These are phyloP conservation scores for Camponotus vicinus DNA, from an alignment of 1,140 invertebrate genomes.

Conservation along the genomic window DNA sequence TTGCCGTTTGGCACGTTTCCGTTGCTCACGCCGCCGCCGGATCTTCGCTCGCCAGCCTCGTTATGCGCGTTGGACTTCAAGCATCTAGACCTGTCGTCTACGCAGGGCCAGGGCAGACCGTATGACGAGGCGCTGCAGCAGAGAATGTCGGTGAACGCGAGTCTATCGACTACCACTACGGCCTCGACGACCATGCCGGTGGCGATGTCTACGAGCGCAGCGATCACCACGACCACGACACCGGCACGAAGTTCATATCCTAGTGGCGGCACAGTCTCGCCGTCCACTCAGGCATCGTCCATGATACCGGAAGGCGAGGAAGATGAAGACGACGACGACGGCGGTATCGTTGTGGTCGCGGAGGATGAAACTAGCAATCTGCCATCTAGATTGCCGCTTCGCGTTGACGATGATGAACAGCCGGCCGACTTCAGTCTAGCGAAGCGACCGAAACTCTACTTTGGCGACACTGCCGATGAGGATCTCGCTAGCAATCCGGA, in stretches of 20 bases:
- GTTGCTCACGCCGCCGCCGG: conserved; percentile 91
- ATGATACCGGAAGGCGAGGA: conserved; percentile 78
- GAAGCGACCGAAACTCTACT: conserved; percentile 88
- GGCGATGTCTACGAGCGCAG: conserved; percentile 85
- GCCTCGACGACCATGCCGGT: conserved; percentile 87
- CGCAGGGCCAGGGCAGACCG: conserved; percentile 73
- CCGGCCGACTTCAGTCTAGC: conserved; percentile 90
- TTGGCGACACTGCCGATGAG: conserved; percentile 89
- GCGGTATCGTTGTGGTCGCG: conserved; percentile 82
- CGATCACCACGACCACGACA: conserved; percentile 51
- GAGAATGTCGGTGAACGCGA: conserved; percentile 79
- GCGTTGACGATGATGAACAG: conserved; percentile 86
- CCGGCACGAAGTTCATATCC: conserved; percentile 48
- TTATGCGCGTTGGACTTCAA: conserved; percentile 90
- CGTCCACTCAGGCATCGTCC: conserved; percentile 79
- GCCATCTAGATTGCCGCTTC: conserved; percentile 74
- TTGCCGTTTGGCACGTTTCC: conserved; percentile 92
- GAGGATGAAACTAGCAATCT: conserved; percentile 77
- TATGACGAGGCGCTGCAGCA: conserved; percentile 84
- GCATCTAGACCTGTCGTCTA: conserved; percentile 87
- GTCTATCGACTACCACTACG: conserved; percentile 70
- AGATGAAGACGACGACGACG: conserved; percentile 89
- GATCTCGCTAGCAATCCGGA: conserved; percentile 89
- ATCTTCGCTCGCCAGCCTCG: conserved; percentile 88
- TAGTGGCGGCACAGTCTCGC: conserved; percentile 75